Evolutionary conservation across 2,888 invertebrate genomes (phyloP).

Genomic region (Nezara viridula): DNA sequence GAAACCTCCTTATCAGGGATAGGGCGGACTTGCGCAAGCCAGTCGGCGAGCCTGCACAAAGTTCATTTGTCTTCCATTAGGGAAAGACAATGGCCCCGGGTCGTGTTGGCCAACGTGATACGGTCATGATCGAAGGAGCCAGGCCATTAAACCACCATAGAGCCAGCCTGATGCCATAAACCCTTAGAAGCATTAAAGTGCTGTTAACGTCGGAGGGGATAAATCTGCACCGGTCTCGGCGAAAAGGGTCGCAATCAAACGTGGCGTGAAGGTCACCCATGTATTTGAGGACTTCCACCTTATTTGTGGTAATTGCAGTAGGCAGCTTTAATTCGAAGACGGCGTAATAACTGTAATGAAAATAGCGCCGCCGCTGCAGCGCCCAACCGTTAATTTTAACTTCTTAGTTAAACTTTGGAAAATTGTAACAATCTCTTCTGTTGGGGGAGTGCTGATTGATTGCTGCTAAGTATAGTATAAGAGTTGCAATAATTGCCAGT

Average conservation of each 20-base stretch:
- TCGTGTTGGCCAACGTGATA: slow-evolving; percentile 23
- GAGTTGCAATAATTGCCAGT: background rate
- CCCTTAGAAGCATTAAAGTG: slow-evolving; percentile 27
- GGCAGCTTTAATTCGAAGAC: background rate
- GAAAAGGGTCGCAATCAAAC: background rate
- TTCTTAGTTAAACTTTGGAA: background rate
- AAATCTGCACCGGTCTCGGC: background rate
- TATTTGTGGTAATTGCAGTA: background rate
- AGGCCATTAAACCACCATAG: background rate
- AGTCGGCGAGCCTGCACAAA: slow-evolving; percentile 2
- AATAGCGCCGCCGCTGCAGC: background rate
- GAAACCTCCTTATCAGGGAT: slow-evolving; percentile 49
- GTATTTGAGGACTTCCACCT: background rate
- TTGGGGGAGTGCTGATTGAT: background rate
- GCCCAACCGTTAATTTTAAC: background rate
- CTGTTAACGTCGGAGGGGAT: background rate
- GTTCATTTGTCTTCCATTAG: slow-evolving; percentile 46
- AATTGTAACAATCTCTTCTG: background rate
- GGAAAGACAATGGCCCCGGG: slow-evolving; percentile 17
- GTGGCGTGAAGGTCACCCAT: background rate
- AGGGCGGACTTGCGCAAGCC: slow-evolving; percentile 1
- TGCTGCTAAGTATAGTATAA: background rate
- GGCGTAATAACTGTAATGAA: background rate
- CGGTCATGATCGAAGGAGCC: slow-evolving; percentile 9
- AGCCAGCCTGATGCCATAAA: background rate